Percentiles rank a stretch among this genome's conserved stretches.
Evolutionary conservation across 1,140 invertebrate species (phyloP).

Genomic region (Cyrtorhinus lividipennis): DNA sequence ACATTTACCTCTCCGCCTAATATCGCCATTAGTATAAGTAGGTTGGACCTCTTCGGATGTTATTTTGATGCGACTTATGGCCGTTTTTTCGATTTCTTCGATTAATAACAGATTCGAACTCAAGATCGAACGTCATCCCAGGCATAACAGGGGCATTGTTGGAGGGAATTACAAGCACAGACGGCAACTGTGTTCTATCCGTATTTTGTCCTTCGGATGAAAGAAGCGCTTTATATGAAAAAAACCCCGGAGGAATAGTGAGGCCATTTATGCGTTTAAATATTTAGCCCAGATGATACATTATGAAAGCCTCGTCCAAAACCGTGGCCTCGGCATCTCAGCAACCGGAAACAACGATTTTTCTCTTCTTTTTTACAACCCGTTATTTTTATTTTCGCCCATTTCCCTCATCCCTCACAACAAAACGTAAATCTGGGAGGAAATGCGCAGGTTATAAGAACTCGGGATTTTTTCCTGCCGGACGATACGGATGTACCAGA

Average conservation of each 20-base stretch:
- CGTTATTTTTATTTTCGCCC: neutral
- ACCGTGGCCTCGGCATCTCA: neutral
- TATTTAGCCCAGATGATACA: constrained; percentile 6
- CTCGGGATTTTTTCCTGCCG: neutral
- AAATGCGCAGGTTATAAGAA: neutral
- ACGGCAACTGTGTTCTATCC: no score
- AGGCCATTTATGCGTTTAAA: neutral
- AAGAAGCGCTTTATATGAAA: no score
- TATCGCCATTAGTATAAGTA: no score
- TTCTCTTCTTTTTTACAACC: neutral
- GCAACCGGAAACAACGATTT: neutral
- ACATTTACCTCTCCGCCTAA: no score
- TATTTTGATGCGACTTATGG: no score
- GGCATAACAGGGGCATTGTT: no score
- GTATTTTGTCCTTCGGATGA: no score
- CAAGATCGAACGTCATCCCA: no score
- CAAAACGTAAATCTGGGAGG: neutral
- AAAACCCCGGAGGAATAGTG: neutral
- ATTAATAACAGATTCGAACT: no score
- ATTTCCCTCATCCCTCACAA: neutral
- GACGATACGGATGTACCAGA: neutral
- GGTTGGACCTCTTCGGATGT: no score
- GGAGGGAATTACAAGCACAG: no score
- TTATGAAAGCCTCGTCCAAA: neutral
- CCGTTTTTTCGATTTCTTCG: no score